Conservation (phyloP, 2,113 vertebrate genomes). For the Hystrix cristata region DNA sequence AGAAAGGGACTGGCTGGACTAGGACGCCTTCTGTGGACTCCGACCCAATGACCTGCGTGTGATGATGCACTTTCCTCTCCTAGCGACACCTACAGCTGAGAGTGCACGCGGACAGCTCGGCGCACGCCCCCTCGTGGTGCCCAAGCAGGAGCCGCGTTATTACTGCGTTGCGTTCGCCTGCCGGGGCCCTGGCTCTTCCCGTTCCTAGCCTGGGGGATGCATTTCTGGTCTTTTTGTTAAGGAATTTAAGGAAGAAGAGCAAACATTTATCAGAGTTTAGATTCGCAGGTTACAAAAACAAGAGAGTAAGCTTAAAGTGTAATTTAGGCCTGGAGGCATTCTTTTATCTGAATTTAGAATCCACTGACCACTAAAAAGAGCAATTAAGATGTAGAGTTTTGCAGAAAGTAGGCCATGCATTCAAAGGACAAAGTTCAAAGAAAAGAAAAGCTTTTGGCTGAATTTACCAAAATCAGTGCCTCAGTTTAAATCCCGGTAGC, state of each 20-base stretch:
- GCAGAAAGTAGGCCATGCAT: too few species aligned
- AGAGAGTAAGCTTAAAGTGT: neutral
- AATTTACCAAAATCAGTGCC: too few species aligned
- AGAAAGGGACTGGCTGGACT: neutral
- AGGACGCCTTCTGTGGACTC: neutral
- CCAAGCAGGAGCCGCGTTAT: neutral
- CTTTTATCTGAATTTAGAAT: too few species aligned
- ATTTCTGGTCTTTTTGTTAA: neutral
- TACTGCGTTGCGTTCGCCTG: too few species aligned
- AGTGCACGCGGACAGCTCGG: neutral
- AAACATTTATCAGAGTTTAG: neutral
- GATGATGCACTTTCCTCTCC: neutral
- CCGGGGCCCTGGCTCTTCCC: too few species aligned
- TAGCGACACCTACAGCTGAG: neutral
- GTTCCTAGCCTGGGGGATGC: too few species aligned
- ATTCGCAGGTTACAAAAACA: neutral
- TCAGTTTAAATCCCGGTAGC: too few species aligned
- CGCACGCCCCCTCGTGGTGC: neutral
- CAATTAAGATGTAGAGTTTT: too few species aligned
- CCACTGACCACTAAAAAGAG: too few species aligned
- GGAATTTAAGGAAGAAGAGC: neutral
- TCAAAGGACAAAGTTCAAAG: too few species aligned
- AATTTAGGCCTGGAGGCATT: neutral
- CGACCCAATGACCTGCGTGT: neutral
- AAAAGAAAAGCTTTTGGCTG: too few species aligned